Conservation (phyloP, 2,797 vertebrate species). For the Cynopterus sphinx region DNA sequence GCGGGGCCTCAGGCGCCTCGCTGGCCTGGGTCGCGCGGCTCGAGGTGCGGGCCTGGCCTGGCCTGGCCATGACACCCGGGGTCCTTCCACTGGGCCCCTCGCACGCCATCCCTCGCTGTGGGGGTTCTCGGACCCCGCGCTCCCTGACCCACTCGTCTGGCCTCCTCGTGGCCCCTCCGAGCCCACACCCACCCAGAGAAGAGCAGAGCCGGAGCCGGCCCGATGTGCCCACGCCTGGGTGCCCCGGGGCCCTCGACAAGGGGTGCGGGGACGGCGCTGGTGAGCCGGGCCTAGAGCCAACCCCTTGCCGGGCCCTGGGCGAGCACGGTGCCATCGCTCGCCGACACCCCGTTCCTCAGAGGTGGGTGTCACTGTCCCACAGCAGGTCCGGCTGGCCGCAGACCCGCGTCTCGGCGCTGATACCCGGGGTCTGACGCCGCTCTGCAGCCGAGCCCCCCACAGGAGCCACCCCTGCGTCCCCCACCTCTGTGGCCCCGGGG, state of each 20-base stretch:
- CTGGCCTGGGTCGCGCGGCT: not conserved
- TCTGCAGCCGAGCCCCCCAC: rapidly evolving
- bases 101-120: too few relatives aligned
- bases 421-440: not conserved
- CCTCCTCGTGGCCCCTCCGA: not conserved
- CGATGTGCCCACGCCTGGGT: rapidly evolving
- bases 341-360: too few relatives aligned
- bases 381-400: too few relatives aligned
- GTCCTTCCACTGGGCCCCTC: not conserved
- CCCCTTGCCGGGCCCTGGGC: not conserved
- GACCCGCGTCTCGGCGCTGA: not conserved
- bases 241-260: not conserved
- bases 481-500: too few relatives aligned
- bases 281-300: rapidly evolving
- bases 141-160: rapidly evolving
- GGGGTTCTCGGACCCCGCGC: not conserved
- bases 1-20: too few relatives aligned
- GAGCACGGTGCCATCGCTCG: not conserved
- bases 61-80: too few relatives aligned
- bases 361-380: rapidly evolving
- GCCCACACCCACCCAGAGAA: too few relatives aligned
- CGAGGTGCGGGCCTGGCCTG: too few relatives aligned
- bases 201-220: not conserved
- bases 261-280: rapidly evolving
- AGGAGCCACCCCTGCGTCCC: rapidly evolving